Base-by-base conservation (phyloP, 2,888 invertebrate genomes). In the Ligdia adustata region DNA sequence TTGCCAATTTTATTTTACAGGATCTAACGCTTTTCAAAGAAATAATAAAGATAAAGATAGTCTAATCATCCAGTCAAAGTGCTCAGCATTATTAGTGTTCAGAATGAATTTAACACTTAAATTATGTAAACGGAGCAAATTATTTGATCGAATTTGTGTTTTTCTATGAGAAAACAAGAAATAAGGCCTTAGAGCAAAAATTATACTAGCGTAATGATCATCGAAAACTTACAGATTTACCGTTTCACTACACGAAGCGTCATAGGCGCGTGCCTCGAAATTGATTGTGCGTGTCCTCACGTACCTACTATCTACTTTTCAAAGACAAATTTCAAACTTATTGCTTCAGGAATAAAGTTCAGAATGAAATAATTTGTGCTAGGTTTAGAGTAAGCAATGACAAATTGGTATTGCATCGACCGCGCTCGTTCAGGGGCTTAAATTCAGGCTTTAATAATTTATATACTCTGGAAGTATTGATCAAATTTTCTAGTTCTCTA, bases 221-320 rank as follows among this genome's bases (percentile, higher is more conserved):
- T n/a, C n/a, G n/a, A n/a, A n/a, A n/a, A n/a, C n/a, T n/a, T n/a
- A n/a, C n/a, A n/a, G n/a, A n/a, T n/a, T 22, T 62, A 63, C 54
- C 66, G 69, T 75, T 75, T 76, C 72, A 75, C 73, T 73, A 71
- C 58, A 43, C 37, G 42, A 57, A 62, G 69, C 67, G 62, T 65
- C 73, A 75, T 59, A 65, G 69, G 64, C 79, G 72, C 77, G 81
- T 82, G 79, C 77, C 73, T 60, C 70, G 52, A 75, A 80, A 82
- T 81, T 79, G 81, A 80, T 80, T 77, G 69, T 58, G 69, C 74
- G 67, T 72, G 69, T 69, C 69, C 65, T 71, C 79, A 79, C 81
- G 80, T 81, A 72, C 65, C 35, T 35, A 24, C 35, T 26, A 15
- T 14, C 26, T 26, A 29, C 28, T 28, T 24, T 7, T 4, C 18